Conservation (phyloP, 2,797 vertebrate genomes). For the Benthosema pterotum region DNA sequence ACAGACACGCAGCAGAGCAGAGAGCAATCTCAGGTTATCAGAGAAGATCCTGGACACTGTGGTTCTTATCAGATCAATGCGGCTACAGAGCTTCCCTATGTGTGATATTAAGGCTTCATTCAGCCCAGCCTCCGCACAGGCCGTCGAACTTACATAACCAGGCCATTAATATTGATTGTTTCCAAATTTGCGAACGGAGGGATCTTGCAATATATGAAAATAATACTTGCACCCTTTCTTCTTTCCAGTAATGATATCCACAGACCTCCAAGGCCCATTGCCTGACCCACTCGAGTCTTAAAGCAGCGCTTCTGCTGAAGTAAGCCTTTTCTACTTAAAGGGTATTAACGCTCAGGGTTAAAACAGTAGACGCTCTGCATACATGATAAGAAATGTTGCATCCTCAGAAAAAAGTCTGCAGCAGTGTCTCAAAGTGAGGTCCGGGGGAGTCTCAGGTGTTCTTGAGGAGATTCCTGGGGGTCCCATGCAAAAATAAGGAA, state of each 20-base stretch:
- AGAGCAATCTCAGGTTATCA: conserved; percentile 19
- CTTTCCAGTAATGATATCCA: conserved; percentile 71
- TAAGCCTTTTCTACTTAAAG: conserved; percentile 73
- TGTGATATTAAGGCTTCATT: conserved; percentile 38
- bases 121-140: conserved; percentile 45
- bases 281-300: conserved; percentile 66
- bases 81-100: conserved; percentile 38
- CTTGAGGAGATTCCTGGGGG: no score
- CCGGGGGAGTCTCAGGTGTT: no score
- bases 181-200: conserved; percentile 64
- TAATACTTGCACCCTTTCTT: conserved; percentile 58
- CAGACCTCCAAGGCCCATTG: conserved; percentile 66
- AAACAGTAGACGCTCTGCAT: conserved; percentile 69
- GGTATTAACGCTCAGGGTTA: conserved; percentile 70
- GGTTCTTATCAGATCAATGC: conserved; percentile 40
- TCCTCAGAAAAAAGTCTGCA: conserved; percentile 58
- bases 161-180: conserved; percentile 77
- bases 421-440: background rate
- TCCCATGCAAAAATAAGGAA: no score
- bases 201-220: conserved; percentile 62
- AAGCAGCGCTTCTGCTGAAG: conserved; percentile 69
- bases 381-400: conserved; percentile 64
- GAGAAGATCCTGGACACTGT: conserved; percentile 27
- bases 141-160: conserved; percentile 68
- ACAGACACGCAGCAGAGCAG: background rate